phyloP scores from a whole-genome alignment of 1,140 invertebrate species.

The Tigriopus japonicus region DNA sequence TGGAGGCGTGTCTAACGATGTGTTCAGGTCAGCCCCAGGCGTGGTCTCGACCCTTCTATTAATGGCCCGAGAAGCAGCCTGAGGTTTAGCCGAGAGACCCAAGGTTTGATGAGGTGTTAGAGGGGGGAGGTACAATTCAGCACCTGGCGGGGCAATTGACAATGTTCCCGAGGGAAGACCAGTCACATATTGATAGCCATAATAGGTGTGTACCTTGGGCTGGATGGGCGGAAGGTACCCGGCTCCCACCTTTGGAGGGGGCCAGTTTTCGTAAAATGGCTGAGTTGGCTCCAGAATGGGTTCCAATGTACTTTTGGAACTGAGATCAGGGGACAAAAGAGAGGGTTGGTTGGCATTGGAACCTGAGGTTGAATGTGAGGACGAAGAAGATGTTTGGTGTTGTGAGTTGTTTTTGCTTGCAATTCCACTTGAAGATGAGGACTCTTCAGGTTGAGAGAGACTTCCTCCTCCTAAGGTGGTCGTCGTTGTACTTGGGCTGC shows the following conservation, averaged over 20 bases:
- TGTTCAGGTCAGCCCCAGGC: neutral
- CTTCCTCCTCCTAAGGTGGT: neutral
- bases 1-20: neutral
- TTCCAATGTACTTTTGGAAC: neutral
- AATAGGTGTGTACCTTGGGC: neutral
- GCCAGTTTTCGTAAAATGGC: slow-evolving; percentile 14
- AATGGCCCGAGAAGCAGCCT: neutral
- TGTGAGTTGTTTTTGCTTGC: slow-evolving; percentile 7
- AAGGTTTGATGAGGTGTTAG: neutral
- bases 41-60: neutral
- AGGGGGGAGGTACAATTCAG: neutral
- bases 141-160: neutral
- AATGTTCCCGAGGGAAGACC: neutral
- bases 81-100: neutral
- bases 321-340: neutral
- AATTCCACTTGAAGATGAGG: slow-evolving; percentile 6
- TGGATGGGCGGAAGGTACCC: neutral
- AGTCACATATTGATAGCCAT: neutral
- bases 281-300: neutral
- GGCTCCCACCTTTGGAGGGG: neutral
- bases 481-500: neutral
- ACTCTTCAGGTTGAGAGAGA: neutral
- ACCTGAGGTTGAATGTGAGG: neutral
- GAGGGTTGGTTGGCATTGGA: neutral
- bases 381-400: neutral